phyloP scores from a whole-genome alignment of 2,797 vertebrate genomes.

The Oryzias sinensis region DNA sequence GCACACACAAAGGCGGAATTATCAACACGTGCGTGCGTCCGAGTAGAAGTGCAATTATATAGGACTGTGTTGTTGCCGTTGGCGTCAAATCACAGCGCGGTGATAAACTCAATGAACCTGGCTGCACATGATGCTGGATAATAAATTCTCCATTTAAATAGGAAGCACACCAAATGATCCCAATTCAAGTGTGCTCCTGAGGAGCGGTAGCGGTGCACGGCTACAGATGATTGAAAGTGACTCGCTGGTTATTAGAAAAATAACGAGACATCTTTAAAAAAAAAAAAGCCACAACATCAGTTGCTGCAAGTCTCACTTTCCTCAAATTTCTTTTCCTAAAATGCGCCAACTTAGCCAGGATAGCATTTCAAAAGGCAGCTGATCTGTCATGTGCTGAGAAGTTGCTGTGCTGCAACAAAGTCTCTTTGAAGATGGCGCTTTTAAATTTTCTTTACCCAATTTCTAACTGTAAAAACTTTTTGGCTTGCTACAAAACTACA shows the following conservation, averaged over 20 bases:
- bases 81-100: constrained; percentile 26
- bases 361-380: constrained; percentile 48
- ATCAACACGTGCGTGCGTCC: constrained; percentile 43
- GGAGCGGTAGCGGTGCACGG: constrained; percentile 18
- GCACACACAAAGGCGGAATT: constrained; percentile 18
- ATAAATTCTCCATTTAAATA: constrained; percentile 39
- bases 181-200: constrained; percentile 29
- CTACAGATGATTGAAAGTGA: constrained; percentile 45
- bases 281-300: constrained; percentile 42
- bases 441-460: constrained; percentile 15
- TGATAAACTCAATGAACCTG: constrained; percentile 30
- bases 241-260: constrained; percentile 50
- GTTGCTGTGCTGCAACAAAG: constrained; percentile 34
- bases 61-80: constrained; percentile 19
- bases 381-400: constrained; percentile 2
- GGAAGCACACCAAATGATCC: constrained; percentile 31
- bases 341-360: constrained; percentile 29
- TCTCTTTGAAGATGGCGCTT: constrained; percentile 23
- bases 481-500: constrained; percentile 16
- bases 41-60: constrained; percentile 49
- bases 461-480: constrained; percentile 24
- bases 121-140: constrained; percentile 23
- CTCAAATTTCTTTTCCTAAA: constrained; percentile 19
- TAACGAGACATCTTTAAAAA: constrained; percentile 44
- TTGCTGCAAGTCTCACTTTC: constrained; percentile 33